These are phyloP conservation scores for Xestia xanthographa DNA, from an alignment of 2,888 invertebrate species.

Conservation along the genomic window DNA sequence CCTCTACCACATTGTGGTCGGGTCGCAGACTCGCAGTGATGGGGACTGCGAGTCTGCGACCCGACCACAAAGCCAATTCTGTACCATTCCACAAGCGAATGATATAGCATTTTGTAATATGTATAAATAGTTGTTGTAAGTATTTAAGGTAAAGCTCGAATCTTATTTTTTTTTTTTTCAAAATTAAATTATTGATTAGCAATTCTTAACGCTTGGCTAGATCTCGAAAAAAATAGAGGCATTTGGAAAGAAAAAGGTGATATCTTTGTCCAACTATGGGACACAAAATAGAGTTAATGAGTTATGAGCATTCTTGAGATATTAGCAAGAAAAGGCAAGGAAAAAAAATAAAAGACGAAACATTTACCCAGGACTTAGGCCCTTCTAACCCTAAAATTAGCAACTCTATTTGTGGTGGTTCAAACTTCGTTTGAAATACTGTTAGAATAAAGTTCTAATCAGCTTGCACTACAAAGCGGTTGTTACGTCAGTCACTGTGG, in stretches of 20 bases:
- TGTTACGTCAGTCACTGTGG: no score
- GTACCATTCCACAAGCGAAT: background rate
- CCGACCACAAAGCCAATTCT: constrained; percentile 14
- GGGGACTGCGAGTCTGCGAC: background rate
- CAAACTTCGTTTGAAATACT: no score
- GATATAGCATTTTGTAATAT: background rate
- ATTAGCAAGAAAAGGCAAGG: background rate
- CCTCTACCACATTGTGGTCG: constrained; percentile 12
- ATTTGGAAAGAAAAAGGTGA: background rate
- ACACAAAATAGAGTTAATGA: background rate
- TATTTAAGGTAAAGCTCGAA: no score
- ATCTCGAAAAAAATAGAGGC: background rate
- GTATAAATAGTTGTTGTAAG: no score
- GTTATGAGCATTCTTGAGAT: background rate
- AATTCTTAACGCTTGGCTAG: background rate
- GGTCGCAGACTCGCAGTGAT: no score
- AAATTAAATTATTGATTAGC: background rate
- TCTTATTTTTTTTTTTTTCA: background rate
- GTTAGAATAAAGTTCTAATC: no score
- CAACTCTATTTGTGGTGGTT: no score
- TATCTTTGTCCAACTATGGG: background rate
- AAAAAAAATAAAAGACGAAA: background rate
- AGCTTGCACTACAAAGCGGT: no score
- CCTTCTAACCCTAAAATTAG: no score
- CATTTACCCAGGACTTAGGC: background rate